These are phyloP conservation scores for Drosophila pullipes DNA, from an alignment of 2,888 invertebrate genomes.

Conservation along the genomic window DNA sequence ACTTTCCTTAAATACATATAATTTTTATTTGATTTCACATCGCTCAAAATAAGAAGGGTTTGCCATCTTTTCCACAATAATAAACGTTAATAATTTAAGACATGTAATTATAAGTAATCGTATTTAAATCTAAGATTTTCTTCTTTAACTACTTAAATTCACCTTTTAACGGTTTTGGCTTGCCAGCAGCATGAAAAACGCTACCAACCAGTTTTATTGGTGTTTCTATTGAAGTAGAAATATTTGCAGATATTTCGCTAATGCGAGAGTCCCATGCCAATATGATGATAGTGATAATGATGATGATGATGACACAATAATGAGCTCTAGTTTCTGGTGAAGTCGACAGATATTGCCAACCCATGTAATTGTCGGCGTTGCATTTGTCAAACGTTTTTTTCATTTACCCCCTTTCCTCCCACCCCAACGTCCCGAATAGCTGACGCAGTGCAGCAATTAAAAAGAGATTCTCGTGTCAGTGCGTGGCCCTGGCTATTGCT, in stretches of 20 bases:
- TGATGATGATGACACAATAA: constrained; percentile 64
- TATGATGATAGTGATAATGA: constrained; percentile 22
- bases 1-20: neutral
- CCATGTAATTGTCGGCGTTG: constrained; percentile 77
- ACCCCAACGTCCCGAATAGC: constrained; percentile 53
- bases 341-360: constrained; percentile 54
- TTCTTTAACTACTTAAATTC: constrained; percentile 20
- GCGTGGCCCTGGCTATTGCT: constrained; percentile 56
- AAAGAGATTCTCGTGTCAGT: constrained; percentile 60
- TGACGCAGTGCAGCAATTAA: constrained; percentile 77
- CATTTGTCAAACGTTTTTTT: constrained; percentile 75
- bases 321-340: constrained; percentile 58
- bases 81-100: neutral
- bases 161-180: constrained; percentile 37
- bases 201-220: constrained; percentile 31
- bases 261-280: constrained; percentile 30
- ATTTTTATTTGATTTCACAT: neutral
- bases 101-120: constrained; percentile 12
- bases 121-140: constrained; percentile 31
- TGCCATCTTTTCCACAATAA: neutral
- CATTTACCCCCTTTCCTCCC: constrained; percentile 21
- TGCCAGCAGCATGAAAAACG: constrained; percentile 11
- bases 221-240: constrained; percentile 11
- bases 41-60: neutral
- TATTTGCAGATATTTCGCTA: constrained; percentile 42